Conservation (phyloP, 2,113 vertebrate genomes). For the Eupsittula cactorum region DNA sequence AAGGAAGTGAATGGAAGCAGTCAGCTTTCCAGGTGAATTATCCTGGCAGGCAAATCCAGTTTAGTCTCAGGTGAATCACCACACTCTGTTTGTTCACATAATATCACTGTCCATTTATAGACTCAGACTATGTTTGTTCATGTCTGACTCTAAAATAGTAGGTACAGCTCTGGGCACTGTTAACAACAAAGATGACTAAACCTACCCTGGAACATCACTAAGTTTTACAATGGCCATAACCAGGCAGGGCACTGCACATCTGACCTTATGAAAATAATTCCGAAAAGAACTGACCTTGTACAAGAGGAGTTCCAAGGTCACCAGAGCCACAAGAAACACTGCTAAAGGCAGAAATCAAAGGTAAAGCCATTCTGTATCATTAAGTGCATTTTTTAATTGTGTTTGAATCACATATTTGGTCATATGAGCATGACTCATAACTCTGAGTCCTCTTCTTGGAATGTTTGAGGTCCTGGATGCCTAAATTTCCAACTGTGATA, state of each 20-base stretch:
- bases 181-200: not conserved
- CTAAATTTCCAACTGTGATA: not conserved
- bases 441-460: not conserved
- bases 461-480: not conserved
- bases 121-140: not conserved
- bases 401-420: conserved; percentile 7
- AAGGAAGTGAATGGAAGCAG: conserved; percentile 37
- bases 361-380: not conserved
- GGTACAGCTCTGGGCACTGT: not conserved
- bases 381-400: not conserved
- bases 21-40: conserved; percentile 42
- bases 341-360: not conserved
- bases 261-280: not conserved
- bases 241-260: not conserved
- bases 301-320: not conserved
- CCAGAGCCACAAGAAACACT: not conserved
- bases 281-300: not conserved
- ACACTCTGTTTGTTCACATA: not conserved
- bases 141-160: conserved; percentile 9
- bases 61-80: conserved; percentile 48
- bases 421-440: conserved; percentile 30
- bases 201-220: not conserved
- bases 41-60: conserved; percentile 17
- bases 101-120: conserved; percentile 31
- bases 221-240: not conserved